Conservation (phyloP, 2,797 vertebrate genomes). For the Acanthornis magna region DNA sequence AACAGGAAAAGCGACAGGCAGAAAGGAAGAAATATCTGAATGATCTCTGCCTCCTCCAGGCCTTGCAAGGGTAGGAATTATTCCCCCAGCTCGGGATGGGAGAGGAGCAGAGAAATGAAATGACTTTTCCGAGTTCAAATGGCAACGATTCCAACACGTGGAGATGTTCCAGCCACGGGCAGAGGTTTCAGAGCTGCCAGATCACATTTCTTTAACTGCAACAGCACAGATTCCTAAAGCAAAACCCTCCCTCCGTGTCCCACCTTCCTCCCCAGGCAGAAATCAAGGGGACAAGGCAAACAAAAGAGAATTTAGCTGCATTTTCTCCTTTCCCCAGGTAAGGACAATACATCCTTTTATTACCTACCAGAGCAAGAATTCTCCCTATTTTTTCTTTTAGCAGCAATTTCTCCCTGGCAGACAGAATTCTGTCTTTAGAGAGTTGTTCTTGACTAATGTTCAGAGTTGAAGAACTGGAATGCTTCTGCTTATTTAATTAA, state of each 20-base stretch:
- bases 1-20: neutral
- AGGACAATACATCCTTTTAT: neutral
- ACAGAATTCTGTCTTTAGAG: neutral
- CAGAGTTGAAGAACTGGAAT: neutral
- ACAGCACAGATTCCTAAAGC: conserved; percentile 2
- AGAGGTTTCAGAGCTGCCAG: neutral
- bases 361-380: neutral
- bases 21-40: neutral
- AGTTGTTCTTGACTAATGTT: neutral
- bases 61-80: neutral
- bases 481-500: neutral
- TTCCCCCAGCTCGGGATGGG: neutral
- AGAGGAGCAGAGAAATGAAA: neutral
- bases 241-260: neutral
- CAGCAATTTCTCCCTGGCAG: neutral
- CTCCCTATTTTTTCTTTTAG: neutral
- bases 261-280: neutral
- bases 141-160: neutral
- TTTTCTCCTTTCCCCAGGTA: neutral
- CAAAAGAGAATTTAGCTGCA: neutral
- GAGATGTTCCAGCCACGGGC: neutral
- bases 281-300: neutral
- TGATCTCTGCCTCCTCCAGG: neutral
- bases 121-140: neutral
- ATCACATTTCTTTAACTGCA: neutral